Percentiles rank a stretch among this genome's conserved stretches.
phyloP scores from a whole-genome alignment of 2,888 invertebrate species.

The Drosophila gaucha region DNA sequence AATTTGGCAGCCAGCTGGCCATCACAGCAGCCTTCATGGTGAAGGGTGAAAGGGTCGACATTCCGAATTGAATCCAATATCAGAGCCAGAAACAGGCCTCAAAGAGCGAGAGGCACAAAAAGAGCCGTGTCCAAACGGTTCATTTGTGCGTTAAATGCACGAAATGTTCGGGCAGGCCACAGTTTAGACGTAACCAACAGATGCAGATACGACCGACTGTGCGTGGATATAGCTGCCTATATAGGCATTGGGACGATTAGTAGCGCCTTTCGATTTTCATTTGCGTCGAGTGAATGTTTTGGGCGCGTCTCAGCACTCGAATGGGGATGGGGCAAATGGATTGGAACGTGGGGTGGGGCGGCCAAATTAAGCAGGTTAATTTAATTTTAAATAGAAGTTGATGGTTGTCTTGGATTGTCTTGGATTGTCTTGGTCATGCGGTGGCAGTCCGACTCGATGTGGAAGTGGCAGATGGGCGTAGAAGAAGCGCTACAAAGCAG shows the following conservation, averaged over 20 bases:
- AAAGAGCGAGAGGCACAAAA: too few relatives aligned
- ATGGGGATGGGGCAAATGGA: slow-evolving; percentile 9
- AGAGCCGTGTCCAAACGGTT: slow-evolving; percentile 60
- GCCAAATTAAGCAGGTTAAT: slow-evolving; percentile 78
- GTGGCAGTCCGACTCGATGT: slow-evolving; percentile 24
- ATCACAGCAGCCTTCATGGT: slow-evolving; percentile 69
- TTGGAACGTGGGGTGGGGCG: slow-evolving; percentile 17
- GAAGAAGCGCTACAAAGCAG: slow-evolving; percentile 61
- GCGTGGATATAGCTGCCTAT: slow-evolving; percentile 45
- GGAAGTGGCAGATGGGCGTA: slow-evolving; percentile 46
- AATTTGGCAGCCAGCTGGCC: slow-evolving; percentile 64
- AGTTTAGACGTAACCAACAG: slow-evolving; percentile 46
- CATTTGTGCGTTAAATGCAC: slow-evolving; percentile 79
- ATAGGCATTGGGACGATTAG: slow-evolving; percentile 73
- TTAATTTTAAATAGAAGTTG: slow-evolving; percentile 79
- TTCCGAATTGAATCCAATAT: slow-evolving; percentile 30
- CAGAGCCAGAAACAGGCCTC: slow-evolving; percentile 31
- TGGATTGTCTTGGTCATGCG: slow-evolving; percentile 27
- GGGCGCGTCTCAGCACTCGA: slow-evolving; percentile 58
- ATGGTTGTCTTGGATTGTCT: slow-evolving; percentile 59
- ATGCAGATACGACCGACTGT: slow-evolving; percentile 37
- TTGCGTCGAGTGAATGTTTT: slow-evolving; percentile 64
- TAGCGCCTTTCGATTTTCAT: slow-evolving; percentile 77
- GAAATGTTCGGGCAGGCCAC: slow-evolving; percentile 60
- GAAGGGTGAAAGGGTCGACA: slow-evolving; percentile 76